Evolutionary conservation across 1,140 invertebrate genomes (phyloP), one percentile per base, ranked within the genome.

Genomic region (Bombus haemorrhoidalis): DNA sequence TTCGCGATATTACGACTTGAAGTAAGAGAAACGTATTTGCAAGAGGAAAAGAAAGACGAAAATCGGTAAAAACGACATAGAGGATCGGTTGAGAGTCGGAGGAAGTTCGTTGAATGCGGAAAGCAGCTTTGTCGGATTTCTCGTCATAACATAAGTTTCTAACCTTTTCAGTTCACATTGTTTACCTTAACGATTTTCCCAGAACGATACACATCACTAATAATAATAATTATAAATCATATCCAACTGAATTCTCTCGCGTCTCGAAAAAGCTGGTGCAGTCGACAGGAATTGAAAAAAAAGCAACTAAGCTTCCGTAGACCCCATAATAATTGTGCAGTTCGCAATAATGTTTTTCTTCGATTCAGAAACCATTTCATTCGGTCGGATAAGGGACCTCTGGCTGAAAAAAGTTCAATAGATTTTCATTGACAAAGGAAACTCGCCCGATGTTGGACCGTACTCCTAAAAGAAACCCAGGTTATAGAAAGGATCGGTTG

Each of bases 201-300:
- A 39, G 10, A 57, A 73, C 80, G 32, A 87, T 53, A 22, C 91
- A 77, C 68, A 82, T 91, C 87, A 81, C 53, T 37, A 13, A n/a
- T n/a, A 34, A 89, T 87, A 86, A 89, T 87, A 87, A 92, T 92
- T 92, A 85, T 91, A 90, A 87, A 91, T 92, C 78, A 91, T 84
- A 86, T 53, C 37, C 34, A 41, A 73, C 28, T 69, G 37, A 12
- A 13, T 34, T 39, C 28, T 62, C 0, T 6, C 32, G 28, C 41
- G 34, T 3, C 9, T n/a, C 9, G 3, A 37, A 25, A 43, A 66
- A 37, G 3, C 9, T 22, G 18, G 1, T 22, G 18, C 18, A 53
- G 18, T 2, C 1, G 13, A 25, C 1, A n/a, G 15, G 2, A 8
- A 32, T 32, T 34, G 64, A 9, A 32, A 18, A 0, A 6, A 43